These are phyloP conservation scores for Calidris pugnax DNA, from an alignment of 2,113 vertebrate genomes.

Conservation along the genomic window DNA sequence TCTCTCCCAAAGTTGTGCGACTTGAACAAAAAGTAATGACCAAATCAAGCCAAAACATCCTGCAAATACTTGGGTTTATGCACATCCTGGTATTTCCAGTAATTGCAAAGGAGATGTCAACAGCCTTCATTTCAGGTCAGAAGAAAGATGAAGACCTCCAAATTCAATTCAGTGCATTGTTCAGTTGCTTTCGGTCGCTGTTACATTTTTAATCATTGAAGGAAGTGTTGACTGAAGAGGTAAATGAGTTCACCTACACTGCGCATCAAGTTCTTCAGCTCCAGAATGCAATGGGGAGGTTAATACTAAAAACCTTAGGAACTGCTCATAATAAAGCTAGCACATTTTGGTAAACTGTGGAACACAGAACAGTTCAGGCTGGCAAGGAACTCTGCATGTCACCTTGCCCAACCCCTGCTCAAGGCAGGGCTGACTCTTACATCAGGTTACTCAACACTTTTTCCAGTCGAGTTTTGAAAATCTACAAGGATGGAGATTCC, in stretches of 20 bases:
- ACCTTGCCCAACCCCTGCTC: background rate
- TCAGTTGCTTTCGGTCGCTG: background rate
- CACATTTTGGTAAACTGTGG: background rate
- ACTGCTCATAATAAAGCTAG: background rate
- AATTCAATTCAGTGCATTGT: background rate
- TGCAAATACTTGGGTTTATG: background rate
- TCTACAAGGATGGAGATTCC: background rate
- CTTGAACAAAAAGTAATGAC: background rate
- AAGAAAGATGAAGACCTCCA: background rate
- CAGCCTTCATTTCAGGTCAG: background rate
- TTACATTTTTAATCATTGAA: slow-evolving; percentile 17
- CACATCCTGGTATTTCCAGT: background rate
- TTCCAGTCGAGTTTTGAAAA: background rate
- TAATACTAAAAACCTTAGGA: background rate
- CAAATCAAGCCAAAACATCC: background rate
- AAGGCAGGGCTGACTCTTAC: background rate
- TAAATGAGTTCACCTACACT: background rate
- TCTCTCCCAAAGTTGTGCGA: background rate
- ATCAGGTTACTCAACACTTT: background rate
- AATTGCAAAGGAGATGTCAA: background rate
- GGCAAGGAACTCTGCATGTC: background rate
- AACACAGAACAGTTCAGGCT: background rate
- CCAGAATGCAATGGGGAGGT: background rate
- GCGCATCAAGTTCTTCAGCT: background rate
- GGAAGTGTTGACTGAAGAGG: background rate